These are phyloP conservation scores for Halocynthia roretzi DNA, from an alignment of 23 tunicate species.

Conservation along the genomic window DNA sequence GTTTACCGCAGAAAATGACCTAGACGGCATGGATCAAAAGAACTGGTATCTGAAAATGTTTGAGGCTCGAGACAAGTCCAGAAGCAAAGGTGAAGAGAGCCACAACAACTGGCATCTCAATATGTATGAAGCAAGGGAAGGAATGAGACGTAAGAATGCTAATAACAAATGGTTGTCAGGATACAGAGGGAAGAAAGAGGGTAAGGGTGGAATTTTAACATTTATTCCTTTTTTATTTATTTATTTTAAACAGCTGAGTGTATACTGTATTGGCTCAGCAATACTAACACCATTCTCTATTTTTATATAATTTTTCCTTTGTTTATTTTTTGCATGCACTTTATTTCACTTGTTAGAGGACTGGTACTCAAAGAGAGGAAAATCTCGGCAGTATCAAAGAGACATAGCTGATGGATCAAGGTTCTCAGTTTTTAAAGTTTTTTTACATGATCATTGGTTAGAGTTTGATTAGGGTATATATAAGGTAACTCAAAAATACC, in stretches of 20 bases:
- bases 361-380: neutral
- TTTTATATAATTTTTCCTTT: neutral
- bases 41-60: conserved; percentile 23
- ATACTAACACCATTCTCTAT: neutral
- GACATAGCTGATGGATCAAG: conserved; percentile 1
- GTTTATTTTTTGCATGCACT: neutral
- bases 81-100: neutral
- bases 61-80: conserved; percentile 1
- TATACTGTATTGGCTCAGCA: neutral
- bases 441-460: too few species aligned
- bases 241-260: neutral
- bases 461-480: too few species aligned
- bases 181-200: neutral
- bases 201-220: neutral
- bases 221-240: neutral
- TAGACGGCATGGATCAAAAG: neutral
- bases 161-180: neutral
- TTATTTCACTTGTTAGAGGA: neutral
- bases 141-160: too few species aligned
- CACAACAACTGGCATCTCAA: neutral
- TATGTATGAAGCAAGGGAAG: conserved; percentile 11
- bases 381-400: neutral
- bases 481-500: too few species aligned
- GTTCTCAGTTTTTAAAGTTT: neutral
- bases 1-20: neutral